Conservation (phyloP, 2,113 vertebrate species). For the Pyxicephalus adspersus region DNA sequence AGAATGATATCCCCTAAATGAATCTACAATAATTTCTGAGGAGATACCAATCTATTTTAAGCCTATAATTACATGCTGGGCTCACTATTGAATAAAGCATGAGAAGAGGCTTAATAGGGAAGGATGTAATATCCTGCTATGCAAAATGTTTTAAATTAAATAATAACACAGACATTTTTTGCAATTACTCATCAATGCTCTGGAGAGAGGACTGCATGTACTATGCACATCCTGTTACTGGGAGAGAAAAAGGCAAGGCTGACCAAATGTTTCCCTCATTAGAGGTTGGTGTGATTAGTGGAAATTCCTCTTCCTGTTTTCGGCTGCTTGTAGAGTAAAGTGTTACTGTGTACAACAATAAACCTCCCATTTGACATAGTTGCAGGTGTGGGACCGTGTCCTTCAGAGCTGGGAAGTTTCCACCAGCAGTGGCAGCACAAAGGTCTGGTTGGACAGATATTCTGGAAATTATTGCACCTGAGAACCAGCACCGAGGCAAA, state of each 20-base stretch:
- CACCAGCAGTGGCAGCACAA: too few relatives aligned
- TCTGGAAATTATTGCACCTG: too few relatives aligned
- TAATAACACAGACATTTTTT: slow-evolving; percentile 47
- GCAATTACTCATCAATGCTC: slow-evolving; percentile 36
- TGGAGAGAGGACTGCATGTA: slow-evolving; percentile 17
- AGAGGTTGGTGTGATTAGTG: slow-evolving; percentile 12
- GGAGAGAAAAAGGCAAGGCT: slow-evolving; percentile 8
- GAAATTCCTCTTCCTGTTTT: slow-evolving; percentile 26
- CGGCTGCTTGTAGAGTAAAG: neutral
- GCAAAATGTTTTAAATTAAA: slow-evolving; percentile 54
- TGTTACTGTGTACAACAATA: neutral
- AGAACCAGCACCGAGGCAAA: too few relatives aligned
- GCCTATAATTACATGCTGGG: slow-evolving; percentile 38
- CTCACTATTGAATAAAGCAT: slow-evolving; percentile 43
- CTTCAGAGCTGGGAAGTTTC: too few relatives aligned
- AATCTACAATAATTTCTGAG: slow-evolving; percentile 33
- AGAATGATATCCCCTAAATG: slow-evolving; percentile 34
- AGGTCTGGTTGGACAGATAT: too few relatives aligned
- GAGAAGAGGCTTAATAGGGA: slow-evolving; percentile 43
- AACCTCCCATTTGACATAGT: neutral
- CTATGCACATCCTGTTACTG: slow-evolving; percentile 43
- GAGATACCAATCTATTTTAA: slow-evolving; percentile 54
- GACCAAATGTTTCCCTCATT: slow-evolving; percentile 40
- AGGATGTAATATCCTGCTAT: slow-evolving; percentile 56
- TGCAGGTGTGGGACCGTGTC: neutral